phyloP scores from a whole-genome alignment of 2,888 invertebrate genomes.

The Poecilobothrus nobilitatus region DNA sequence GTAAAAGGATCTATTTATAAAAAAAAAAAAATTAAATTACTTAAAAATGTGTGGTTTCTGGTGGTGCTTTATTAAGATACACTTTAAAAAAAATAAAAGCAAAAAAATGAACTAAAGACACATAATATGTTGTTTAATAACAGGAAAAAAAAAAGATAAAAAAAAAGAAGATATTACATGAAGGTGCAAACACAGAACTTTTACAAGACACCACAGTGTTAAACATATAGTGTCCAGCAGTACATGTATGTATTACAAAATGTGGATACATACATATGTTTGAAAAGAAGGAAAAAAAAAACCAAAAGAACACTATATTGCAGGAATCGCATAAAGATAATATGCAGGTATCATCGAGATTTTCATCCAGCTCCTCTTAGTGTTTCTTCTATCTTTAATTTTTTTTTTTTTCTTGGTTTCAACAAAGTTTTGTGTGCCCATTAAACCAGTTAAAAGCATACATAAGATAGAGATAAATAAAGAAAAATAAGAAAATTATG shows the following conservation, averaged over 20 bases:
- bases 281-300: too few relatives aligned
- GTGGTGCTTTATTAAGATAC: neutral
- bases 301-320: neutral
- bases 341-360: neutral
- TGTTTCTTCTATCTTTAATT: neutral
- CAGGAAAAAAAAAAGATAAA: too few relatives aligned
- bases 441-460: neutral
- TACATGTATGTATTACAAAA: neutral
- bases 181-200: conserved; percentile 1
- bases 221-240: neutral
- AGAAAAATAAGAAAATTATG: neutral
- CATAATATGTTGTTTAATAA: too few relatives aligned
- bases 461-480: neutral
- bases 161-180: neutral
- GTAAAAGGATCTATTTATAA: neutral
- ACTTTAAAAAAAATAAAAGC: neutral
- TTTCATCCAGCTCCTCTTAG: neutral
- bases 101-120: neutral
- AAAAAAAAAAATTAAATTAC: neutral
- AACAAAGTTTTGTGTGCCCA: neutral
- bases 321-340: neutral
- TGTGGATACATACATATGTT: too few relatives aligned
- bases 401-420: neutral
- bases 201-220: neutral
- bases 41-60: neutral